Evolutionary conservation across 2,113 vertebrate genomes (phyloP).

Genomic region (Telmatochromis sp.): DNA sequence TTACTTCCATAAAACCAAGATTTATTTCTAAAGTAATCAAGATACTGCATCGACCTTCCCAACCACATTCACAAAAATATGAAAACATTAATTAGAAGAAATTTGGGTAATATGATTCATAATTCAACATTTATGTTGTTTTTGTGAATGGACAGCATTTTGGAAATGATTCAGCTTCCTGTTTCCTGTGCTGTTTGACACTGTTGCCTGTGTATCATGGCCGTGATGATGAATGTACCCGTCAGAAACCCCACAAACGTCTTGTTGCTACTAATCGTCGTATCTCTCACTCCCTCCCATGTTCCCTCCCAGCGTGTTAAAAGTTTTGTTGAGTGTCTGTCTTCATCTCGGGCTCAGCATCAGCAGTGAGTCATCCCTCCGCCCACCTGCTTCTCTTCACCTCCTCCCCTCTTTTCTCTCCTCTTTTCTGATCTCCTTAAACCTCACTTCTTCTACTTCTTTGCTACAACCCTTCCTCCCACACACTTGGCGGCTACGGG

Average conservation of each 20-base stretch:
- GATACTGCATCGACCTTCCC: not conserved
- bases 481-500: not conserved
- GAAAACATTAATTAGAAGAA: not conserved
- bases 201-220: conserved; percentile 7
- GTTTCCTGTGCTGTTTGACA: not conserved
- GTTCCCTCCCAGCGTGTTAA: not conserved
- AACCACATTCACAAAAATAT: not conserved
- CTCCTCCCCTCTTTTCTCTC: not conserved
- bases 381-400: not conserved
- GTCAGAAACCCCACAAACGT: not conserved
- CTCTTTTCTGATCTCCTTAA: conserved; percentile 22
- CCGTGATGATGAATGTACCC: conserved; percentile 12
- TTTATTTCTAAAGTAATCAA: not conserved
- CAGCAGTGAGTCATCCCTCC: conserved; percentile 37
- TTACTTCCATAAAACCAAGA: not conserved
- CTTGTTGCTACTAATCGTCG: not conserved
- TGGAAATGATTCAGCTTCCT: not conserved
- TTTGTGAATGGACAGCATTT: not conserved
- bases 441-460: not conserved
- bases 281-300: not conserved
- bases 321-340: conserved; percentile 30
- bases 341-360: conserved; percentile 15
- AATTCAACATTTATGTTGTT: not conserved
- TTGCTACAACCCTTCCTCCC: conserved; percentile 2
- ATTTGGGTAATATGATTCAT: not conserved